These are phyloP conservation scores for Actinemys pallida DNA, from an alignment of 2,113 vertebrate species.

Conservation along the genomic window DNA sequence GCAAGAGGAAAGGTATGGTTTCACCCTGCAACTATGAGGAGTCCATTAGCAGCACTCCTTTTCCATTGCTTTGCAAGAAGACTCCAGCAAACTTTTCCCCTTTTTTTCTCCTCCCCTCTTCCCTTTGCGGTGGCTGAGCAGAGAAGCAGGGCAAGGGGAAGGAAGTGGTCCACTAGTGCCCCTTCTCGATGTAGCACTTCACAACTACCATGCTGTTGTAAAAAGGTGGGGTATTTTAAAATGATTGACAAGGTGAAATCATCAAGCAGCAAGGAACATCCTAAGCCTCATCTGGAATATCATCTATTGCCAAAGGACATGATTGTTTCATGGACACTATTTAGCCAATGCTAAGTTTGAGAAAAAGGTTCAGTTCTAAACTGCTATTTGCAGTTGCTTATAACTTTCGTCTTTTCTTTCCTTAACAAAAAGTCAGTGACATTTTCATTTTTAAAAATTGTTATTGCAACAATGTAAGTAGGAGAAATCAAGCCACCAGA, in stretches of 20 bases:
- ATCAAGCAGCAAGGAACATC: slow-evolving; percentile 15
- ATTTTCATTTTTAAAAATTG: neutral
- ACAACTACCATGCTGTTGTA: neutral
- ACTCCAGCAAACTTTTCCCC: neutral
- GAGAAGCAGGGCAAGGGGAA: neutral
- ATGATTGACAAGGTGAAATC: neutral
- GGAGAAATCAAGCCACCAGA: neutral
- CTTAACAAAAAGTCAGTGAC: neutral
- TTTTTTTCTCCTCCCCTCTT: neutral
- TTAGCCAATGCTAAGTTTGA: neutral
- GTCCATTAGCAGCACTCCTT: neutral
- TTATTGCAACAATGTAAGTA: neutral
- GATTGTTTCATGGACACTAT: neutral
- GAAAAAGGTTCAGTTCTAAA: neutral
- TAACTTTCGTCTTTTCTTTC: neutral
- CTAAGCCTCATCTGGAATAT: neutral
- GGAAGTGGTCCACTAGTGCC: neutral
- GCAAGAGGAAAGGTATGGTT: neutral
- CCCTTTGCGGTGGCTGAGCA: neutral
- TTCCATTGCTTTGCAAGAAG: slow-evolving; percentile 12
- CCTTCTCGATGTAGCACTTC: neutral
- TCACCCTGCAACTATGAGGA: neutral
- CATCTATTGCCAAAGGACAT: neutral
- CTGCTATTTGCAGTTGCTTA: neutral
- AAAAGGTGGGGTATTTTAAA: neutral